Percentiles rank a stretch among this genome's conserved stretches.
Conservation (phyloP, 2,888 invertebrate species). For the Caenorhabditis afra region DNA sequence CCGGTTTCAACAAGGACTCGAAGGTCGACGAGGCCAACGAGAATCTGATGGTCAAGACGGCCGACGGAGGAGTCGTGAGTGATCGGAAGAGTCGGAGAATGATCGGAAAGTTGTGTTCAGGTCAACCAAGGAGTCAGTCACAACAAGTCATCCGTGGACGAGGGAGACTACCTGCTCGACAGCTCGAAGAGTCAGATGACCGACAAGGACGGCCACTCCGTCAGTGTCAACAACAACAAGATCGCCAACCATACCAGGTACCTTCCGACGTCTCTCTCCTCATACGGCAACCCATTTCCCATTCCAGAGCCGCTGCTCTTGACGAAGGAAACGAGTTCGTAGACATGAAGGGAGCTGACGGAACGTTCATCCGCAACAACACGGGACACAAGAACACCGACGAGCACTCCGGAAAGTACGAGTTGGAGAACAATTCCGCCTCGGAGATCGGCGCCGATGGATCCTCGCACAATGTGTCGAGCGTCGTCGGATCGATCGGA, state of each 20-base stretch:
- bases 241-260: slow-evolving; percentile 39
- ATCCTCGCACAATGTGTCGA: slow-evolving; percentile 23
- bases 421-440: slow-evolving; percentile 13
- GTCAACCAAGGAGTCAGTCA: slow-evolving; percentile 36
- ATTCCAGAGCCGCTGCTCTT: slow-evolving; percentile 38
- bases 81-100: neutral
- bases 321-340: slow-evolving; percentile 33
- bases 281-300: neutral
- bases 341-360: slow-evolving; percentile 14
- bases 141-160: slow-evolving; percentile 41
- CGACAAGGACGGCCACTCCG: slow-evolving; percentile 33
- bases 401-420: slow-evolving; percentile 34
- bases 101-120: neutral
- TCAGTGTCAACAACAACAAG: slow-evolving; percentile 24
- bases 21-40: slow-evolving; percentile 44
- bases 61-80: slow-evolving; percentile 32
- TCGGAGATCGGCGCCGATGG: slow-evolving; percentile 31
- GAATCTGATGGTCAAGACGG: slow-evolving; percentile 10
- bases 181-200: slow-evolving; percentile 6
- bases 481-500: slow-evolving; percentile 34
- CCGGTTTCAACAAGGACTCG: slow-evolving; percentile 37
- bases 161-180: slow-evolving; percentile 21
- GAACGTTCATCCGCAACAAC: slow-evolving; percentile 18
- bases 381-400: slow-evolving; percentile 46
- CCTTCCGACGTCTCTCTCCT: neutral